Base-by-base conservation (phyloP, 2,797 vertebrate genomes). In the Protosalanx chinensis region DNA sequence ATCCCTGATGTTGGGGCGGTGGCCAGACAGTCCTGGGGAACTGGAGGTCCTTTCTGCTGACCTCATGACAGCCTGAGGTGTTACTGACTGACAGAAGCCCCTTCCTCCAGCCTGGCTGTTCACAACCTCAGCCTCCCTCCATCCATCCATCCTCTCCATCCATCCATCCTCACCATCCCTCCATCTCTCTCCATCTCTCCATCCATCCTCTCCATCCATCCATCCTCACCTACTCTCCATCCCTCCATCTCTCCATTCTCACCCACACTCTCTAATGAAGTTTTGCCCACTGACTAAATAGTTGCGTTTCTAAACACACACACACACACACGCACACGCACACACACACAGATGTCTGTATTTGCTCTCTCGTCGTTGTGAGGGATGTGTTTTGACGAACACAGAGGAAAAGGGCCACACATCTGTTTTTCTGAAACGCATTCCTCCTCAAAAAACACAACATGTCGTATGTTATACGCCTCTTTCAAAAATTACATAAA, bases 401-500 rank as follows among this genome's bases (percentile, higher is more conserved):
- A 29, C 68, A 59, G 30, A 76, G 56, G 49, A 78, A 82, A 76
- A 64, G 64, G 8, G 6, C 41, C 68, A 66, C 62, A 69, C 51
- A 67, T 41, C 56, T 57, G 59, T 27, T 37, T 78, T 33, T 75
- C 81, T 78, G 72, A 79, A 88, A 80, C 71, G 65, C 53, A 74
- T 67, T 67, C 49, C 56, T 75, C 33, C 65, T 74, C 74, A 71
- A 72, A 59, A 78, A 75, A 82, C 64, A 51, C 62, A 66, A 71
- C 75, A 80, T 71, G 59, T 78, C 76, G 79, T 85, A 78, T 79
- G 46, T 27, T 60, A 67, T 60, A 67, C 23, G 32, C 68, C 57
- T 65, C 35, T 74, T 85, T 83, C 78, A 66, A 73, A 83, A 79
- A 74, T 82, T 71, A 84, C 74, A 78, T 82, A 78, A 83, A 82